Evolutionary conservation across 2,797 vertebrate genomes (phyloP).

Genomic region (Limnodromus scolopaceus): DNA sequence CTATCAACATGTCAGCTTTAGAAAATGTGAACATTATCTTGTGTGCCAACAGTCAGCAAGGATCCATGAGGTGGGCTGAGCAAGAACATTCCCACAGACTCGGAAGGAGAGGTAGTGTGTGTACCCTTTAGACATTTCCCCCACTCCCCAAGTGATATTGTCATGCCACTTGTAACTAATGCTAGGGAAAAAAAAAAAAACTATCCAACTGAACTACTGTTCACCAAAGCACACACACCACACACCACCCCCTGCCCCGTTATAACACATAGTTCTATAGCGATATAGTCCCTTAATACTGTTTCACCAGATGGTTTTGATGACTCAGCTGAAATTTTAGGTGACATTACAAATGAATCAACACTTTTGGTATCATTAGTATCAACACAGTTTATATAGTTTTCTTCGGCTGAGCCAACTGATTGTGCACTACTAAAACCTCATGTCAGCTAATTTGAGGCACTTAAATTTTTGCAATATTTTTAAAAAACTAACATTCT

Average conservation of each 20-base stretch:
- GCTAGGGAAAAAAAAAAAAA: neutral
- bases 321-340: neutral
- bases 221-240: neutral
- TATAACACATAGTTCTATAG: neutral
- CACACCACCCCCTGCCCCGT: no score
- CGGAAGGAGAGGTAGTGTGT: neutral
- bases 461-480: neutral
- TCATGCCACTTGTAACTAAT: neutral
- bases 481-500: neutral
- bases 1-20: neutral
- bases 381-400: neutral
- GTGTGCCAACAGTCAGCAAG: neutral
- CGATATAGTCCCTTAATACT: neutral
- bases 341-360: neutral
- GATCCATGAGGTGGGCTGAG: neutral
- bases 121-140: accelerated
- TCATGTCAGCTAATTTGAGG: neutral
- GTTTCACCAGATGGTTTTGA: neutral
- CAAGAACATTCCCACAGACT: neutral
- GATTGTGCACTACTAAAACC: neutral
- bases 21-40: neutral
- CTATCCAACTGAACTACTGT: neutral
- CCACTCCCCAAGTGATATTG: neutral
- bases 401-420: neutral
- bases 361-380: neutral